These are phyloP conservation scores for Ophraella communa DNA, from an alignment of 2,888 invertebrate genomes.

Conservation along the genomic window DNA sequence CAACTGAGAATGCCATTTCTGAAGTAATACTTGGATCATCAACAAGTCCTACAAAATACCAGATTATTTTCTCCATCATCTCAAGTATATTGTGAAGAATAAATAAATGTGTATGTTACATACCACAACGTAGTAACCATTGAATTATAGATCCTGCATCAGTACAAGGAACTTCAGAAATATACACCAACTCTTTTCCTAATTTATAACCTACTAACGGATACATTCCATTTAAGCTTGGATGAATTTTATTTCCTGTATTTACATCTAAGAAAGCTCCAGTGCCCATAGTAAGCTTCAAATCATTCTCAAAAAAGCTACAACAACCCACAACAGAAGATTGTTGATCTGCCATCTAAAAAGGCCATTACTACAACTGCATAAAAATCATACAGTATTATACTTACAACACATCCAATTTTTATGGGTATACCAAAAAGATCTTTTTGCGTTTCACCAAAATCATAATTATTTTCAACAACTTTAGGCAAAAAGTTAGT, in stretches of 20 bases:
- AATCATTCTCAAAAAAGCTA: slow-evolving; percentile 77
- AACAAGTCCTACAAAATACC: slow-evolving; percentile 66
- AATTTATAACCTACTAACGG: slow-evolving; percentile 90
- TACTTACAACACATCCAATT: slow-evolving; percentile 77
- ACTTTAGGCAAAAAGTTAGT: slow-evolving; percentile 78
- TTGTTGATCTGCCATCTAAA: slow-evolving; percentile 84
- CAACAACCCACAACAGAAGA: slow-evolving; percentile 89
- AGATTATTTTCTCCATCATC: no score
- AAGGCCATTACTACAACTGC: not conserved
- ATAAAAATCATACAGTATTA: no score
- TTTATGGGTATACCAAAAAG: slow-evolving; percentile 81
- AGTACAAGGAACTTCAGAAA: slow-evolving; percentile 86
- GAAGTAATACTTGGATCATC: slow-evolving; percentile 70
- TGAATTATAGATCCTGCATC: slow-evolving; percentile 88
- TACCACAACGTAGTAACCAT: slow-evolving; percentile 81
- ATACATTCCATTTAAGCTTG: slow-evolving; percentile 84
- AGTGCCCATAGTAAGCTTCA: slow-evolving; percentile 90
- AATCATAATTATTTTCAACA: slow-evolving; percentile 77
- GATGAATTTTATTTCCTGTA: slow-evolving; percentile 77
- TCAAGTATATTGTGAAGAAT: no score
- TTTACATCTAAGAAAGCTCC: slow-evolving; percentile 89
- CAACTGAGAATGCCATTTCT: slow-evolving; percentile 71
- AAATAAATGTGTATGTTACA: no score
- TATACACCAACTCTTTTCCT: slow-evolving; percentile 68
- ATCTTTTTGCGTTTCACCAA: slow-evolving; percentile 70